phyloP scores from a whole-genome alignment of 53 echinoderm and acorn worm species.

The Zoroaster sp. region DNA sequence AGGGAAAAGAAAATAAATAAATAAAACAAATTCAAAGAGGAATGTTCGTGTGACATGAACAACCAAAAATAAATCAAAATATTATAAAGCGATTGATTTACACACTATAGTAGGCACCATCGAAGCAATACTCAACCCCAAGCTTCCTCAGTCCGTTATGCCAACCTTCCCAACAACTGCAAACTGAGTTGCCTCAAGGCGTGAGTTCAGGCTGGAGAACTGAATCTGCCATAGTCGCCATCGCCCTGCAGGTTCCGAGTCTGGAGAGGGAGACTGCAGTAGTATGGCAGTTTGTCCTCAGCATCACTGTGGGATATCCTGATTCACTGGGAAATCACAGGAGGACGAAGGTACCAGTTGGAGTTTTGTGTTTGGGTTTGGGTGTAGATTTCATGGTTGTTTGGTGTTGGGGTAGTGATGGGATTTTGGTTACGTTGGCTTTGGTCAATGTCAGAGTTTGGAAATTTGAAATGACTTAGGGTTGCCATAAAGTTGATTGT shows the following conservation, averaged over 20 bases:
- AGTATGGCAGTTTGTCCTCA: conserved; percentile 67
- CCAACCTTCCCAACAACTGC: conserved; percentile 92
- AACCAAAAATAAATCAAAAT: no score
- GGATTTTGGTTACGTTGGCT: no score
- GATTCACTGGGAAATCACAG: conserved; percentile 68
- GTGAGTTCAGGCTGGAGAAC: conserved; percentile 55
- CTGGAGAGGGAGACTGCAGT: conserved; percentile 82
- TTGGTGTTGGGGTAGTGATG: no score
- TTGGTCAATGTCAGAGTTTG: no score
- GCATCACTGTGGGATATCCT: conserved; percentile 75
- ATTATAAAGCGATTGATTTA: no score
- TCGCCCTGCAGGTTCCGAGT: conserved; percentile 80
- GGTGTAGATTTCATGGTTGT: no score
- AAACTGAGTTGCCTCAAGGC: conserved; percentile 89
- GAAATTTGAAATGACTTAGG: no score
- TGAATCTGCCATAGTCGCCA: conserved; percentile 60
- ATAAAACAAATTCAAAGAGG: no score
- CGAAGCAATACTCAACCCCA: conserved; percentile 73
- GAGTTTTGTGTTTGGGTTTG: no score
- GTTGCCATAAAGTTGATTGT: no score
- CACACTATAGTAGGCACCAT: conserved; percentile 62
- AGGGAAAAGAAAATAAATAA: no score
- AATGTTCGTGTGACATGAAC: no score
- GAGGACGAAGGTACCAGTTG: not conserved
- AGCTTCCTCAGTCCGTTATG: conserved; percentile 83